Evolutionary conservation across 2,888 invertebrate species (phyloP).

Genomic region (Polyommatus icarus): DNA sequence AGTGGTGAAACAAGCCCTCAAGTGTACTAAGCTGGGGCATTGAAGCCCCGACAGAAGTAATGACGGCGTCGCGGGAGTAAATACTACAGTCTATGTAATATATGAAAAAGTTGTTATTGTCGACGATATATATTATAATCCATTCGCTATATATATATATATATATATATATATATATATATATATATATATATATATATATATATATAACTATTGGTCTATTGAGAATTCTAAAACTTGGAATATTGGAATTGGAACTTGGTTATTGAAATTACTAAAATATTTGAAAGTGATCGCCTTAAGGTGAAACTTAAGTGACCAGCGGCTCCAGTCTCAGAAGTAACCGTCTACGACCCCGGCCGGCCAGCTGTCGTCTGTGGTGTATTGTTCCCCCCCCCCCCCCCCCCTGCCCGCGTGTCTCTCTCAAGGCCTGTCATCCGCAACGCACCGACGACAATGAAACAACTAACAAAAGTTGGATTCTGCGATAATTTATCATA

Average conservation of each 20-base stretch:
- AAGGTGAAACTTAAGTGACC: background rate
- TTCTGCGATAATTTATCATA: background rate
- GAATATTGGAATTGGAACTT: no score
- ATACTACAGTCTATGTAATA: no score
- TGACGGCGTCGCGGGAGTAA: no score
- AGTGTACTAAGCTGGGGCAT: no score
- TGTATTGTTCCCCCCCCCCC: background rate
- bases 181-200: no score
- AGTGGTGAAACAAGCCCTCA: no score
- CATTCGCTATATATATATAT: no score
- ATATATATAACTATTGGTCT: no score
- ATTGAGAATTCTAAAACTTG: background rate
- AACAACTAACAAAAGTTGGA: background rate
- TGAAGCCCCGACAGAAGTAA: no score
- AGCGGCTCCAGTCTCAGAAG: background rate
- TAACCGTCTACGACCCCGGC: constrained; percentile 7
- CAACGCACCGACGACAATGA: background rate
- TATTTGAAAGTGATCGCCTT: background rate
- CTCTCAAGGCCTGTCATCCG: background rate
- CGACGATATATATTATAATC: no score
- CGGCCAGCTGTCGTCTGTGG: background rate
- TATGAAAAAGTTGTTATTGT: no score
- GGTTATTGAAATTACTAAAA: background rate
- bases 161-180: no score
- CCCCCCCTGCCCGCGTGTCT: background rate